Conservation (phyloP, 2,113 vertebrate genomes). For the Petromus typicus region DNA sequence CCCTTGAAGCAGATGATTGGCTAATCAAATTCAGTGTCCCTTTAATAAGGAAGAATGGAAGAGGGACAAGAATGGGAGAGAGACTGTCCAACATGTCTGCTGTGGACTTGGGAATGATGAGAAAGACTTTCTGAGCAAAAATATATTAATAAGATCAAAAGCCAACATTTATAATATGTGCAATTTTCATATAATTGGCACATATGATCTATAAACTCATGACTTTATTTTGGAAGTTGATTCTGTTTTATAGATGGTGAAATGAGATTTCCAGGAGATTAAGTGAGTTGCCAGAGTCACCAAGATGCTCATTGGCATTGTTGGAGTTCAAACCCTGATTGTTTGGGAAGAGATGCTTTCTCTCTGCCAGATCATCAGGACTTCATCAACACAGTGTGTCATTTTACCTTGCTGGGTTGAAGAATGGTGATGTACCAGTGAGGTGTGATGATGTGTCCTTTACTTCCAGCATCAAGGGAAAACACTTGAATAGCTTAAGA, state of each 20-base stretch:
- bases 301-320: not conserved
- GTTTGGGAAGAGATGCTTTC: not conserved
- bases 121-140: not conserved
- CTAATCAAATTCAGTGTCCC: not conserved
- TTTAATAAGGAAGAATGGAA: not conserved
- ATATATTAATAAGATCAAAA: not conserved
- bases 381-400: too few relatives aligned
- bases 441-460: not conserved
- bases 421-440: not conserved
- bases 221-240: not conserved
- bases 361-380: not conserved
- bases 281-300: not conserved
- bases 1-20: accelerated
- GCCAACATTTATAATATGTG: not conserved
- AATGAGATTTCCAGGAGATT: not conserved
- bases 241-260: not conserved
- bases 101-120: too few relatives aligned
- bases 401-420: not conserved
- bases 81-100: not conserved
- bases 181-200: not conserved
- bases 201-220: not conserved
- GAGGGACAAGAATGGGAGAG: accelerated
- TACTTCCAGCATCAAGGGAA: not conserved
- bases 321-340: not conserved
- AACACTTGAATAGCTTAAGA: not conserved